phyloP scores from a whole-genome alignment of 2,113 vertebrate genomes.

The Onychostoma macrolepis region DNA sequence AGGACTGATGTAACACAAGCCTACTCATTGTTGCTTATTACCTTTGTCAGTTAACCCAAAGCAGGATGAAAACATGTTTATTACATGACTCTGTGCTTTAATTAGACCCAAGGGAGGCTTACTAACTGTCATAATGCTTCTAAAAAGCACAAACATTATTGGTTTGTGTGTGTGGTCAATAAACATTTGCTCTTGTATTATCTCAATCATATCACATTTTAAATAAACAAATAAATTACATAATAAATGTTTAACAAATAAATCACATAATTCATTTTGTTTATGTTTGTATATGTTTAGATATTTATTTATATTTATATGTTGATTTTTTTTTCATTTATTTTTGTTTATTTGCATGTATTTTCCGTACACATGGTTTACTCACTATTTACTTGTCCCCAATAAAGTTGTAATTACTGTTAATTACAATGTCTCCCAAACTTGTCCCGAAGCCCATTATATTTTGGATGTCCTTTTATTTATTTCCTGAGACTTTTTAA shows the following conservation, averaged over 20 bases:
- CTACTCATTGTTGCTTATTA: constrained; percentile 9
- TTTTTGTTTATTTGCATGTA: background rate
- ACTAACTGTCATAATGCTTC: background rate
- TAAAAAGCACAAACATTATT: constrained; percentile 6
- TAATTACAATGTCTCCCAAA: background rate
- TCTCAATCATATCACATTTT: background rate
- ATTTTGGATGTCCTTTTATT: background rate
- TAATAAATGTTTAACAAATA: background rate
- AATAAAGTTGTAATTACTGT: background rate
- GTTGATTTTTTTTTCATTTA: no score
- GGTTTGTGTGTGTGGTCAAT: constrained; percentile 4
- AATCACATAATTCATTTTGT: background rate
- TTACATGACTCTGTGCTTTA: constrained; percentile 3
- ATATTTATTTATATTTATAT: no score
- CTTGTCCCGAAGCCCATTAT: background rate
- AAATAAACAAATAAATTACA: background rate
- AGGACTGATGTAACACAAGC: constrained; percentile 8
- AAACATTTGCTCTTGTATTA: background rate
- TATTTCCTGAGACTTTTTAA: background rate
- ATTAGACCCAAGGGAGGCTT: background rate
- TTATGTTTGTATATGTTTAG: background rate
- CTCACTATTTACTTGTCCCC: background rate
- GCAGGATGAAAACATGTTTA: constrained; percentile 8
- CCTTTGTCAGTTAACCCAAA: background rate
- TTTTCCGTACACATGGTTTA: background rate